Conservation (phyloP, 2,888 invertebrate genomes). For the Galeruca laticollis region DNA sequence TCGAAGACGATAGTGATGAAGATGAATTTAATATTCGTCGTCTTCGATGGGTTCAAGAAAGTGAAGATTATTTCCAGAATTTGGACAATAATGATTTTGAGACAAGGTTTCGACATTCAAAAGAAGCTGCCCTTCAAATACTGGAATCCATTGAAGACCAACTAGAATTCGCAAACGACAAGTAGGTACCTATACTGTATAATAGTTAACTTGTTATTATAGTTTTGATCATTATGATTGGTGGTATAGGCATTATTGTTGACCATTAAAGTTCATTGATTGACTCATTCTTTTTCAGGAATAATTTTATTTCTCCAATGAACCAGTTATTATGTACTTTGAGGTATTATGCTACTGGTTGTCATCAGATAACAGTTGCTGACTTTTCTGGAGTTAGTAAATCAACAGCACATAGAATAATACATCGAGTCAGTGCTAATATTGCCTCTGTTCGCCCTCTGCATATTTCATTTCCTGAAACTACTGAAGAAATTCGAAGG, state of each 20-base stretch:
- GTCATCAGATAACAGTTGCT: too few species aligned
- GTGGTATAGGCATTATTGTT: too few species aligned
- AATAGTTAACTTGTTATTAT: conserved; percentile 9
- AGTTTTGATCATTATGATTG: too few species aligned
- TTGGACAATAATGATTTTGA: conserved; percentile 13
- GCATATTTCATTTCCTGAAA: conserved; percentile 24
- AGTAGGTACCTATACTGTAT: conserved; percentile 1
- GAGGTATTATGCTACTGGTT: too few species aligned
- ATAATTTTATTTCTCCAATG: too few species aligned
- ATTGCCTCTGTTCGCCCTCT: conserved; percentile 20
- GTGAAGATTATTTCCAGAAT: conserved; percentile 21
- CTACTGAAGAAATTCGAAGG: conserved; percentile 11
- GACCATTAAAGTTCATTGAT: too few species aligned
- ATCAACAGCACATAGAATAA: too few species aligned
- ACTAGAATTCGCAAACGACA: conserved; percentile 6
- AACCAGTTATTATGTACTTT: too few species aligned
- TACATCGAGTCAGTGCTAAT: conserved; percentile 21
- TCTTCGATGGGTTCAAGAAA: conserved; percentile 21
- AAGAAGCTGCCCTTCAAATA: conserved; percentile 13
- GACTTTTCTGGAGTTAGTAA: too few species aligned
- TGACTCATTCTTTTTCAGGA: too few species aligned
- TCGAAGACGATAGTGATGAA: conserved; percentile 19
- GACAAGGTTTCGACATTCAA: conserved; percentile 22
- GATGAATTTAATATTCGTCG: conserved; percentile 13
- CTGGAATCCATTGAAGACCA: too few species aligned